phyloP scores from a whole-genome alignment of 2,888 invertebrate species.

The Meta bourneti region DNA sequence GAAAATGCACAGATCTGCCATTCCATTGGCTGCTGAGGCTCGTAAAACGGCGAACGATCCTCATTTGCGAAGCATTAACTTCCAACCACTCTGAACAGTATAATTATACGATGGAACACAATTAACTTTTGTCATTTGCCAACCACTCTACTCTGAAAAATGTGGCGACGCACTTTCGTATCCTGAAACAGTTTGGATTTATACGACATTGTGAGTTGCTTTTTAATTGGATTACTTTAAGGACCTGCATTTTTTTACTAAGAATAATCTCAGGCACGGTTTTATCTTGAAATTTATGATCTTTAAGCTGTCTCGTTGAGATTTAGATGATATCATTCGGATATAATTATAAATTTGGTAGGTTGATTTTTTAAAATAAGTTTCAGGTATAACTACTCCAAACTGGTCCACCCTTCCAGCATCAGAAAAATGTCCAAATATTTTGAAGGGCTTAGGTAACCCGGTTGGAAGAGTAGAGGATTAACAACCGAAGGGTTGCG shows the following conservation, averaged over 20 bases:
- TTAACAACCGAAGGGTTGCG: too few species aligned
- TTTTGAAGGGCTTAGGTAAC: too few species aligned
- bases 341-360: too few species aligned
- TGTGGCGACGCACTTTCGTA: neutral
- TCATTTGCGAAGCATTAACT: conserved; percentile 38
- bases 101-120: conserved; percentile 29
- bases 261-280: too few species aligned
- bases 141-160: neutral
- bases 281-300: too few species aligned
- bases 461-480: too few species aligned
- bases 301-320: too few species aligned
- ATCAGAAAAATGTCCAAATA: too few species aligned
- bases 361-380: too few species aligned
- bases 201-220: conserved; percentile 21
- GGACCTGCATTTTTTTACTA: neutral
- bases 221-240: conserved; percentile 47
- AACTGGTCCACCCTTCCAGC: too few species aligned
- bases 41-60: conserved; percentile 41
- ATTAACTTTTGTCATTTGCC: conserved; percentile 12
- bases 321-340: too few species aligned
- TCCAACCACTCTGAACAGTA: neutral
- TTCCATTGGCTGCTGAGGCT: neutral
- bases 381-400: too few species aligned
- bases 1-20: neutral
- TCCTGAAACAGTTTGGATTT: conserved; percentile 18